Evolutionary conservation across 2,888 invertebrate species (phyloP).

Genomic region (Lamproptera curius): DNA sequence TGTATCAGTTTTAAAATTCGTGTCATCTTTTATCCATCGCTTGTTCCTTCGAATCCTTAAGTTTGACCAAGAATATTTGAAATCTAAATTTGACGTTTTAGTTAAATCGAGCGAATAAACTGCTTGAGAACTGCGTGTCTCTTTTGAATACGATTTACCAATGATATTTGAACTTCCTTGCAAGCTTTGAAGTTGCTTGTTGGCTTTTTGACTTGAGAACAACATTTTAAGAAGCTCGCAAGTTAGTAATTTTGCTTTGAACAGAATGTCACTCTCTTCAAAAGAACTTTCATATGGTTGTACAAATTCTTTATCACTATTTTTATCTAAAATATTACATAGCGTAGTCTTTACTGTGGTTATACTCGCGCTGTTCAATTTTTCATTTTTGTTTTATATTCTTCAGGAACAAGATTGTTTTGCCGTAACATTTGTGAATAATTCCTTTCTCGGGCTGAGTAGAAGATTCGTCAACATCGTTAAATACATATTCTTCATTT

Average conservation of each 20-base stretch:
- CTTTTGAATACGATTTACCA: too few relatives aligned
- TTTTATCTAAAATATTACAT: conserved; percentile 24
- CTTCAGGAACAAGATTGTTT: conserved; percentile 9
- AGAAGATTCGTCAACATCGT: too few relatives aligned
- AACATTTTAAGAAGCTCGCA: conserved; percentile 38
- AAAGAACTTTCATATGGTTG: not conserved
- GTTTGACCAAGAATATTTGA: not conserved
- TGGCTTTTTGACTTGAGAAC: conserved; percentile 47
- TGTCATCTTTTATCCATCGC: not conserved
- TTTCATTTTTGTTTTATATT: not conserved
- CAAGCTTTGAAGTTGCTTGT: conserved; percentile 43
- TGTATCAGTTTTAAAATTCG: not conserved
- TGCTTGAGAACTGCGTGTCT: not conserved
- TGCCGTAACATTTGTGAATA: conserved; percentile 10
- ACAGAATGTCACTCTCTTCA: conserved; percentile 29
- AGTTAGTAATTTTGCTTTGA: conserved; percentile 39
- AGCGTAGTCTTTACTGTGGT: not conserved
- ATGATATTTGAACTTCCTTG: conserved; percentile 21
- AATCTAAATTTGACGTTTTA: conserved; percentile 5
- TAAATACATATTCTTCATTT: too few relatives aligned
- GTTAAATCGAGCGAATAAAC: conserved; percentile 7
- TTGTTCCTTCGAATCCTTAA: not conserved
- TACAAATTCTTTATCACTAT: conserved; percentile 27
- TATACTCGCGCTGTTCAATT: not conserved
- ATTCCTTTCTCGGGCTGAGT: too few relatives aligned